Evolutionary conservation across 2,113 vertebrate genomes (phyloP).

Genomic region (Promerops cafer): DNA sequence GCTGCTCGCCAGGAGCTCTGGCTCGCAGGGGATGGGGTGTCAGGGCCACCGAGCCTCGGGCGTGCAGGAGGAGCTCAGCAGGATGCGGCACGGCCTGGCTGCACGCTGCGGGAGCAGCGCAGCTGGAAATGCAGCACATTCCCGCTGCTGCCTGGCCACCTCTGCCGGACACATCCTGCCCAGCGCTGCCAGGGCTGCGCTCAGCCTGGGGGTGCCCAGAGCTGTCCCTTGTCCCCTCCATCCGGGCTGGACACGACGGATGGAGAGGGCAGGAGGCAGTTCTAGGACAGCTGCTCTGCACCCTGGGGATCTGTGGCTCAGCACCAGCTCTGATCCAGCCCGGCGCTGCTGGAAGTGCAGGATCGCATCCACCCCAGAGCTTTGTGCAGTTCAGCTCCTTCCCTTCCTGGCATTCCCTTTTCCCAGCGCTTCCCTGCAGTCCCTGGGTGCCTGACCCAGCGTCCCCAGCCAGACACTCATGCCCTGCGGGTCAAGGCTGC

Average conservation of each 20-base stretch:
- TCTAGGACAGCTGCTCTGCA: background rate
- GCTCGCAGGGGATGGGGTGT: background rate
- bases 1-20: background rate
- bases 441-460: background rate
- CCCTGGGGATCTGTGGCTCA: background rate
- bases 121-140: background rate
- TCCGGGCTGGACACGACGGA: rapidly evolving
- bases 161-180: background rate
- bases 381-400: background rate
- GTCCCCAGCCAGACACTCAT: background rate
- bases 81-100: background rate
- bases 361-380: rapidly evolving
- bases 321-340: background rate
- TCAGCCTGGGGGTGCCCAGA: rapidly evolving
- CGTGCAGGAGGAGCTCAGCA: background rate
- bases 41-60: background rate
- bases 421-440: background rate
- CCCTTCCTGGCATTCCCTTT: background rate
- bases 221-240: background rate
- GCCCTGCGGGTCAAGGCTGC: background rate
- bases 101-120: background rate
- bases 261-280: background rate
- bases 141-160: background rate
- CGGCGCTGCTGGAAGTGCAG: rapidly evolving
- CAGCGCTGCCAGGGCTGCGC: rapidly evolving